A percentile compares a stretch with the other conserved stretches of the same genome.
Conservation (phyloP, 2,888 invertebrate species). For the Laothoe populi region DNA sequence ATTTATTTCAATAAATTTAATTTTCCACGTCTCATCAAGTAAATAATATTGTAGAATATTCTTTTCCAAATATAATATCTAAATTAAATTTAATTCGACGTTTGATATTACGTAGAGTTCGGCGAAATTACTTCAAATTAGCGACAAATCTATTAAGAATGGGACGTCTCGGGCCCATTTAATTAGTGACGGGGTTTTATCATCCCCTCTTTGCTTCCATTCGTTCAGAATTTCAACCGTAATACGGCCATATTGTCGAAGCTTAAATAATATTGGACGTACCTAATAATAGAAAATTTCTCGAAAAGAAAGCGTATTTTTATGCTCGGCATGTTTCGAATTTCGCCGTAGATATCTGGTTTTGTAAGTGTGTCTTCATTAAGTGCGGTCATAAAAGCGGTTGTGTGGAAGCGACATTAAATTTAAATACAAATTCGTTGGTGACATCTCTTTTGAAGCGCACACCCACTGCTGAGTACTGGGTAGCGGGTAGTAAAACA, state of each 20-base stretch:
- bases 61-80: conserved; percentile 37
- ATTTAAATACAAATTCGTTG: conserved; percentile 57
- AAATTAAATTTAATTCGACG: conserved; percentile 64
- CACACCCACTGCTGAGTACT: conserved; percentile 52
- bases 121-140: conserved; percentile 75
- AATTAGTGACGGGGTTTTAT: conserved; percentile 83
- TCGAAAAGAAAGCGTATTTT: conserved; percentile 30
- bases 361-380: conserved; percentile 44
- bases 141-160: conserved; percentile 81
- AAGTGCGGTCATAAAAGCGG: conserved; percentile 46
- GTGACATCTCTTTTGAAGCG: conserved; percentile 74
- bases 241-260: conserved; percentile 71
- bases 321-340: conserved; percentile 23
- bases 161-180: conserved; percentile 76
- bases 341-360: conserved; percentile 42
- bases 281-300: conserved; percentile 55
- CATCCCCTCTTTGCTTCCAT: conserved; percentile 73
- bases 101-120: conserved; percentile 64
- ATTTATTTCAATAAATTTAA: neutral
- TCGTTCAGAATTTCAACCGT: conserved; percentile 71
- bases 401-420: conserved; percentile 57
- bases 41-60: conserved; percentile 27
- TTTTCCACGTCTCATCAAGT: conserved; percentile 22
- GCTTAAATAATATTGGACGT: conserved; percentile 73
- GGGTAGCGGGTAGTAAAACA: conserved; percentile 62